Conservation (phyloP, 2,888 invertebrate species). For the Ernsta delagoae region DNA sequence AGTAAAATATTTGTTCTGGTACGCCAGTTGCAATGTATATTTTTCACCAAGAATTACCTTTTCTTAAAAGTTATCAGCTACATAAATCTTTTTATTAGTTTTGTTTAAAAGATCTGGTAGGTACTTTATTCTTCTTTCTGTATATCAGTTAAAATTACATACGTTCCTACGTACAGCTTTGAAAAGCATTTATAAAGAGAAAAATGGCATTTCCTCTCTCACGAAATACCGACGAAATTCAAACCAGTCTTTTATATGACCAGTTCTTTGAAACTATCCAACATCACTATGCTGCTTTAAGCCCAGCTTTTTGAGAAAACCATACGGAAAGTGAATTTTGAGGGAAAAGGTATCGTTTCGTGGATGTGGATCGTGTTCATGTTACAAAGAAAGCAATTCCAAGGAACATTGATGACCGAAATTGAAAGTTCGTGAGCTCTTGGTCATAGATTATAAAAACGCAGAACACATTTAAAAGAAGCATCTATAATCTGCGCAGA, state of each 20-base stretch:
- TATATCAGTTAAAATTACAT: too few relatives aligned
- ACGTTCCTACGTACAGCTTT: too few relatives aligned
- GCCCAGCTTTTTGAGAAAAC: slow-evolving; percentile 45
- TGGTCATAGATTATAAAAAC: slow-evolving; percentile 51
- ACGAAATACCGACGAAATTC: background rate
- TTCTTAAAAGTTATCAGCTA: too few relatives aligned
- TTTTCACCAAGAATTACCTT: too few relatives aligned
- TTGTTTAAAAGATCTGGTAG: too few relatives aligned
- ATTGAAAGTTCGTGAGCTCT: slow-evolving; percentile 59
- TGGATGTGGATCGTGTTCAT: slow-evolving; percentile 44
- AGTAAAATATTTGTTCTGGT: too few relatives aligned
- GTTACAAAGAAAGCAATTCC: slow-evolving; percentile 61
- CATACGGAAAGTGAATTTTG: slow-evolving; percentile 66
- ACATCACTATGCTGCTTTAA: background rate
- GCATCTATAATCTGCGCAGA: too few relatives aligned
- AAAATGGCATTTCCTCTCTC: background rate
- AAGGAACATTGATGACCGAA: slow-evolving; percentile 58
- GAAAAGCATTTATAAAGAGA: background rate
- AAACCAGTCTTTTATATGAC: background rate
- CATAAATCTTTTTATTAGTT: too few relatives aligned
- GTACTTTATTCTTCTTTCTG: too few relatives aligned
- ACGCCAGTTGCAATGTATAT: too few relatives aligned
- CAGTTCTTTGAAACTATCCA: background rate
- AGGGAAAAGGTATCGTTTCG: too few relatives aligned
- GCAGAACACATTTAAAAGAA: background rate